Conservation (phyloP, 2,888 invertebrate species). For the Amiota minor region DNA sequence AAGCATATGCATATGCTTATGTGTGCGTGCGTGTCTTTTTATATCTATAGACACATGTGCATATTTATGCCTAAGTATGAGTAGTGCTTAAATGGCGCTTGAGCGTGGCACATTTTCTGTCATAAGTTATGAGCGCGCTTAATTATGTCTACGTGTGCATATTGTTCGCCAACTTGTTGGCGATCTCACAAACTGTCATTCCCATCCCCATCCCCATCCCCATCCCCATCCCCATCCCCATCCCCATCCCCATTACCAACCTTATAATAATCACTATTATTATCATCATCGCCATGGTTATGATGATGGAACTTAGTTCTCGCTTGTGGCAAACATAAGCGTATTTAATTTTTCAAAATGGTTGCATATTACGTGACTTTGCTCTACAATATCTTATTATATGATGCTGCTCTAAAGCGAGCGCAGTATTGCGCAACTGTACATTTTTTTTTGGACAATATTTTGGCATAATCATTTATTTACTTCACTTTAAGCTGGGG, state of each 20-base stretch:
- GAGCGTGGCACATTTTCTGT: background rate
- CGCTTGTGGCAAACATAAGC: background rate
- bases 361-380: slow-evolving; percentile 10
- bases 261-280: too few species aligned
- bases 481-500: slow-evolving; percentile 22
- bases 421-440: background rate
- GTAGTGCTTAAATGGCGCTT: slow-evolving; percentile 14
- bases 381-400: background rate
- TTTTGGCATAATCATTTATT: slow-evolving; percentile 23
- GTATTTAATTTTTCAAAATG: background rate
- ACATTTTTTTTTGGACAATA: background rate
- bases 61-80: background rate
- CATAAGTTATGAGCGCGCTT: slow-evolving; percentile 9
- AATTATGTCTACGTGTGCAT: slow-evolving; percentile 28
- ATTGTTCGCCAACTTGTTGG: background rate
- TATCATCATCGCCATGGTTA: too few species aligned
- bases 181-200: background rate
- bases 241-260: too few species aligned
- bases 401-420: too few species aligned
- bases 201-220: too few species aligned
- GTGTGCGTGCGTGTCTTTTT: background rate
- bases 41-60: background rate
- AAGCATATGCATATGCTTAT: background rate
- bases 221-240: too few species aligned
- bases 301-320: too few species aligned